Conservation (phyloP, 2,113 vertebrate genomes). For the Lycocorax pyrrhopterus region DNA sequence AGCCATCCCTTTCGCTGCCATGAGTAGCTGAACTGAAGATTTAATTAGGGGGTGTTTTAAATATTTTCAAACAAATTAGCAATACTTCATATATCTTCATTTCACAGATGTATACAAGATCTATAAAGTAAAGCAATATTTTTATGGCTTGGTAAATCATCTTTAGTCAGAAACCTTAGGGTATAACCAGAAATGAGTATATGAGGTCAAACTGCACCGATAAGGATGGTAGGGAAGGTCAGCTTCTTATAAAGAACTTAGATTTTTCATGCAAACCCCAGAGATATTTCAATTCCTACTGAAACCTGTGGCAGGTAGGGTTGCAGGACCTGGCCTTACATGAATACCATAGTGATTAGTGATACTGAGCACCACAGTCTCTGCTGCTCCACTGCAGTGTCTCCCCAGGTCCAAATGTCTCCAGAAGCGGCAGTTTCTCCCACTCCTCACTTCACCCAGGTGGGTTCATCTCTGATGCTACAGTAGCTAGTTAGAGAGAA, state of each 20-base stretch:
- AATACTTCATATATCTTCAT: not conserved
- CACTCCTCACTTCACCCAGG: not conserved
- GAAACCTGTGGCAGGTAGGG: not conserved
- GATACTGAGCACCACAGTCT: not conserved
- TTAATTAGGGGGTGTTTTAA: not conserved
- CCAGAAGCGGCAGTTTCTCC: not conserved
- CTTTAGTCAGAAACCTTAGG: not conserved
- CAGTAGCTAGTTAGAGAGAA: not conserved
- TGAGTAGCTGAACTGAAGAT: not conserved
- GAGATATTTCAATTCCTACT: not conserved
- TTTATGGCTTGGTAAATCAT: not conserved
- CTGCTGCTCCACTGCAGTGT: not conserved
- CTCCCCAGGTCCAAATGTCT: not conserved
- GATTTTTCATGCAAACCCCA: not conserved
- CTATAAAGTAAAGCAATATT: not conserved
- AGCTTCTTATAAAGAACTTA: not conserved
- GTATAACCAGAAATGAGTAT: not conserved
- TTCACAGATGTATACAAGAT: not conserved
- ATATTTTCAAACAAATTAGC: not conserved
- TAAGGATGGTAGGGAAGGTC: not conserved
- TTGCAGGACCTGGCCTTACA: not conserved
- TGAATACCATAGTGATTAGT: fast-evolving
- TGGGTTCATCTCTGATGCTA: not conserved
- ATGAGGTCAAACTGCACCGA: not conserved
- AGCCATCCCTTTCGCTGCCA: not conserved